Evolutionary conservation across 2,888 invertebrate species (phyloP), one percentile per base, ranked within the genome.

Genomic region (Apodemia hepburni): DNA sequence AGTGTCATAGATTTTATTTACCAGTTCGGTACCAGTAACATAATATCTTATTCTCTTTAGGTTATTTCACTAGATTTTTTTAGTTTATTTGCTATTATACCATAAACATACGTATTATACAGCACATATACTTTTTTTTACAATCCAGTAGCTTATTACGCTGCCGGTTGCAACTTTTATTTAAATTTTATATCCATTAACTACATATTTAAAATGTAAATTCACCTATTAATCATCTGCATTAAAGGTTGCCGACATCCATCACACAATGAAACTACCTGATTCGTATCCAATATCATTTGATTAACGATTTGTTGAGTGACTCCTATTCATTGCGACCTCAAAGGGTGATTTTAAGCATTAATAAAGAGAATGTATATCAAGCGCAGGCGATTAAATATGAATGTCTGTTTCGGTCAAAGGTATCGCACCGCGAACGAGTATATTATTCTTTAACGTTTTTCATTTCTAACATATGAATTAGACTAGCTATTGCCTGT

Each of bases 241-340:
- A 73, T 67, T 75, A 84, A 86, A 82, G 80, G 76, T 73, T 70
- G 84, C 87, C 90, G 88, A 78, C 84, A 77, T 76, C 74, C 72
- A 72, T 76, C 77, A 77, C 76, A 90, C 88, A 91, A 91, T 84
- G 72, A 76, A 77, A 90, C 90, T 90, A 91, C 90, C 90, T 87
- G 85, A 87, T 88, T 83, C 79, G 75, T 78, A 82, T 80, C 85
- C 84, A 87, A 88, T 87, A 86, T 80, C 75, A 72, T 79, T 86
- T 90, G 90, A 91, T 91, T 91, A 91, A 91, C 90, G 90, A 91
- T 78, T 78, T 81, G 85, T 88, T 90, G 90, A 90, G 90, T 87
- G 88, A 89, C 84, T 87, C 76, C 87, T 84, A 88, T 90, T 90
- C 84, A 87, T 79, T 69, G 78, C 75, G 69, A 75, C 80, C 79